Conservation (phyloP, 2,797 vertebrate genomes). For the Podarcis siculus region DNA sequence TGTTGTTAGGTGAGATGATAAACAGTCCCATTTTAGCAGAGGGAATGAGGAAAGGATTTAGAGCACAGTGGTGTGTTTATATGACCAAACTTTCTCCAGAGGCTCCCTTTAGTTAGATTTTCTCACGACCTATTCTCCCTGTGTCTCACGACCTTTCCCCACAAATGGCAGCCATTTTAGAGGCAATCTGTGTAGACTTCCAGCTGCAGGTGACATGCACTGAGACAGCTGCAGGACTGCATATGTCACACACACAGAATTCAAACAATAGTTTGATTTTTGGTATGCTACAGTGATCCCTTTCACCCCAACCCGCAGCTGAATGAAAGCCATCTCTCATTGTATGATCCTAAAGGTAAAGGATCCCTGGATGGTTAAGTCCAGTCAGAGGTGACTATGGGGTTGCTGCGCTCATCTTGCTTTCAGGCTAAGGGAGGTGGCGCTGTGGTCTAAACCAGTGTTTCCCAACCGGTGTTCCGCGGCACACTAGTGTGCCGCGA, state of each 20-base stretch:
- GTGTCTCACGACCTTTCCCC: background rate
- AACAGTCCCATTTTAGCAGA: background rate
- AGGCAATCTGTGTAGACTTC: background rate
- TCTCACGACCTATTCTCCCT: background rate
- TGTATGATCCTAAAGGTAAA: background rate
- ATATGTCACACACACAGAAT: background rate
- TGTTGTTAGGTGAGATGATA: background rate
- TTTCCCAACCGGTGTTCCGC: too few species aligned
- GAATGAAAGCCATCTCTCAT: background rate
- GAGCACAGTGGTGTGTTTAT: background rate
- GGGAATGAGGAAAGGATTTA: background rate
- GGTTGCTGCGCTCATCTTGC: too few species aligned
- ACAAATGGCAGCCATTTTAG: background rate
- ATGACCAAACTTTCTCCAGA: conserved; percentile 24
- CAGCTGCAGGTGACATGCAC: background rate
- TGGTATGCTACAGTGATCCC: background rate
- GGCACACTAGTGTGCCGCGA: too few species aligned
- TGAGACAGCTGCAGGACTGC: background rate
- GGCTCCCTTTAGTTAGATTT: conserved; percentile 15
- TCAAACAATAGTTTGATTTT: background rate
- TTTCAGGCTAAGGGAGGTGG: too few species aligned
- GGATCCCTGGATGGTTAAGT: too few species aligned
- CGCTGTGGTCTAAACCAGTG: too few species aligned
- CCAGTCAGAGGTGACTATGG: too few species aligned
- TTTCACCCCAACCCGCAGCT: background rate